A percentile compares a stretch with the other conserved stretches of the same genome.
phyloP scores from a whole-genome alignment of 2,797 vertebrate species.

The Epinephelus awoara region DNA sequence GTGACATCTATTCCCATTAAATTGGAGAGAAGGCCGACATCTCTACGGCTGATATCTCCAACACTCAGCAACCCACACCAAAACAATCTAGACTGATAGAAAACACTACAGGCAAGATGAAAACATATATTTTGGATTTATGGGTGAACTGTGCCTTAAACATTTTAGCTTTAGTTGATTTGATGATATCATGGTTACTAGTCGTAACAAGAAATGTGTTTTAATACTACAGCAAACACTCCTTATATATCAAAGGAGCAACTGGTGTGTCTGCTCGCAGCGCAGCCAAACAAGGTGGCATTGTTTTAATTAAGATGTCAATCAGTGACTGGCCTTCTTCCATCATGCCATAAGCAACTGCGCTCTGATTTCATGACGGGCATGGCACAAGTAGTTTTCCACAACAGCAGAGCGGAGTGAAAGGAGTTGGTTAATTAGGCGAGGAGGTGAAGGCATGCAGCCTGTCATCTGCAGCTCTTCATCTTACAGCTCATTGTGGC shows the following conservation, averaged over 20 bases:
- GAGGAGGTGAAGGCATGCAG: not conserved
- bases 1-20: too few relatives aligned
- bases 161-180: not conserved
- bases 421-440: not conserved
- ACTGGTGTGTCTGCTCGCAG: not conserved
- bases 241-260: not conserved
- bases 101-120: too few relatives aligned
- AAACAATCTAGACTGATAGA: too few relatives aligned
- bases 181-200: not conserved
- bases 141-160: too few relatives aligned
- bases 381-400: not conserved
- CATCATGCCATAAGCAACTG: conserved; percentile 2
- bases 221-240: conserved; percentile 1
- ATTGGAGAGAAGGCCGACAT: too few relatives aligned
- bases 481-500: not conserved
- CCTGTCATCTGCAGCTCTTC: not conserved
- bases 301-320: conserved; percentile 16
- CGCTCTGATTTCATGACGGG: not conserved
- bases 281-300: conserved; percentile 3
- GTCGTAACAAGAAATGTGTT: not conserved
- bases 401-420: not conserved
- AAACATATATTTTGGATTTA: too few relatives aligned
- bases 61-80: too few relatives aligned
- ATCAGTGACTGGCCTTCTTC: conserved; percentile 16
- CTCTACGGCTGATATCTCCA: too few relatives aligned